Evolutionary conservation across 2,797 vertebrate genomes (phyloP).

Genomic region (Columba guinea): DNA sequence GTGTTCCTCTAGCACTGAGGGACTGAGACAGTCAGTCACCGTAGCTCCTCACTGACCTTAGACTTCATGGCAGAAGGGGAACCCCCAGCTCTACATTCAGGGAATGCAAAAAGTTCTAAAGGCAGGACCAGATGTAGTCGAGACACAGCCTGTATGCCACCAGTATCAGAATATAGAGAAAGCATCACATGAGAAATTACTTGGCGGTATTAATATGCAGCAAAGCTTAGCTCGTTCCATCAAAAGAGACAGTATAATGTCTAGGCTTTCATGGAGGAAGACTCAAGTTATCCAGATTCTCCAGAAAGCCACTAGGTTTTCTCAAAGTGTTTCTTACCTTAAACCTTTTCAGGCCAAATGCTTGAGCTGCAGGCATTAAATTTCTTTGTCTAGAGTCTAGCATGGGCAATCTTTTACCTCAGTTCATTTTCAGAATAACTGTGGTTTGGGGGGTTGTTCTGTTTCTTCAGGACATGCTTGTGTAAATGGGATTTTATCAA

Average conservation of each 20-base stretch:
- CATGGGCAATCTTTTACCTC: background rate
- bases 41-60: background rate
- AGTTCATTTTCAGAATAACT: background rate
- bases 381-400: background rate
- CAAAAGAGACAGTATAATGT: background rate
- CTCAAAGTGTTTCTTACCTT: background rate
- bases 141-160: background rate
- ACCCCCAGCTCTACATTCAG: background rate
- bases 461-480: background rate
- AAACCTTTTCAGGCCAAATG: background rate
- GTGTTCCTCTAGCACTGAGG: background rate
- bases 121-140: background rate
- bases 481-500: background rate
- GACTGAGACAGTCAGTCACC: background rate
- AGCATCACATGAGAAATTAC: background rate
- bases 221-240: background rate
- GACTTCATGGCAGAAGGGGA: background rate
- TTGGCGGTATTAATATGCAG: background rate
- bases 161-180: background rate
- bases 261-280: background rate
- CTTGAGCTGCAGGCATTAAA: background rate
- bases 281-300: background rate
- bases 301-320: background rate
- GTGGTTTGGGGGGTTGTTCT: background rate
- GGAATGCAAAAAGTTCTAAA: background rate